phyloP scores from a whole-genome alignment of 1,140 invertebrate species.

The Drosophila littoralis region DNA sequence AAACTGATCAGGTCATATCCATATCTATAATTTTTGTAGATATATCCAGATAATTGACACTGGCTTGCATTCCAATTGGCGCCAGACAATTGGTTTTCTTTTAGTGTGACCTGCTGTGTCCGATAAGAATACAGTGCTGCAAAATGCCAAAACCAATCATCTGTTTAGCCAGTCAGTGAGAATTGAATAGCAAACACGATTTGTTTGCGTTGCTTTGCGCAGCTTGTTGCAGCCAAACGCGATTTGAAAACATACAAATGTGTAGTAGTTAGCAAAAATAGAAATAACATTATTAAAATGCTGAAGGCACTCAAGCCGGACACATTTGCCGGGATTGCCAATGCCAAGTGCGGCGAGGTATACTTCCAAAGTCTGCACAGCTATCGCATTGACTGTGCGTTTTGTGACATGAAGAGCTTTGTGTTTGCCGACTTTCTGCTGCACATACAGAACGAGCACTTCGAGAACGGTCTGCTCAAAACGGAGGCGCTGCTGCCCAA shows the following conservation, averaged over 20 bases:
- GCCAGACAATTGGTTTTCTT: neutral
- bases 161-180: slow-evolving; percentile 42
- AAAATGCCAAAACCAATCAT: slow-evolving; percentile 27
- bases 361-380: slow-evolving; percentile 69
- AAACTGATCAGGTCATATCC: too few relatives aligned
- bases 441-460: slow-evolving; percentile 71
- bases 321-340: slow-evolving; percentile 66
- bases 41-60: neutral
- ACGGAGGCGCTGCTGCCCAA: slow-evolving; percentile 48
- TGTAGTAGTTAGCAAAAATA: slow-evolving; percentile 34
- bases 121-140: slow-evolving; percentile 30
- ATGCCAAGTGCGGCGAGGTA: slow-evolving; percentile 78
- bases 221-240: slow-evolving; percentile 10
- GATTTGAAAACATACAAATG: slow-evolving; percentile 40
- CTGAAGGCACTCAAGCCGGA: slow-evolving; percentile 64
- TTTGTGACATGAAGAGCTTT: slow-evolving; percentile 76
- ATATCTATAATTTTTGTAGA: neutral
- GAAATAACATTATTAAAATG: slow-evolving; percentile 43
- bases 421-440: slow-evolving; percentile 70
- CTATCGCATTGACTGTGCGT: slow-evolving; percentile 71
- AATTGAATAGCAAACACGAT: slow-evolving; percentile 22
- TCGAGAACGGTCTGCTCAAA: slow-evolving; percentile 66
- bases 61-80: neutral
- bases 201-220: slow-evolving; percentile 50
- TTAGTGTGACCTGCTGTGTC: neutral